phyloP scores from a whole-genome alignment of 37 sponge, comb jelly and placozoan species.

The Chondrosia reniformis region DNA sequence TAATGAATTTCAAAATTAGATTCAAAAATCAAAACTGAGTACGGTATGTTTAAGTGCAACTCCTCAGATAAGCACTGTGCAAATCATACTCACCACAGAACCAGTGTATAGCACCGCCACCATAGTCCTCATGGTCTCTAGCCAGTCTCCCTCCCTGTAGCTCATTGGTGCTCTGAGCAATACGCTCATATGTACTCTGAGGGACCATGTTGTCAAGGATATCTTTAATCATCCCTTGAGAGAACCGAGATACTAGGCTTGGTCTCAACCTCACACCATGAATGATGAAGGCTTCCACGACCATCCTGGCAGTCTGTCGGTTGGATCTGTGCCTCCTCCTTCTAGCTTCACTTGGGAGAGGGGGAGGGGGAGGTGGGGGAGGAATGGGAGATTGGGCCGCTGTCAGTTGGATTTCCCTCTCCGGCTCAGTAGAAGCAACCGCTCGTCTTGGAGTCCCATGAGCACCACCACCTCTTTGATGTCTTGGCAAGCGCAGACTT shows the following conservation, averaged over 20 bases:
- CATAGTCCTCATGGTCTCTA: constrained; percentile 32
- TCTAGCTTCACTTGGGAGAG: neutral
- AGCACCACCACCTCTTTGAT: too few species aligned
- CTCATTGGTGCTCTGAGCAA: constrained; percentile 22
- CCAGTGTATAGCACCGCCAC: constrained; percentile 70
- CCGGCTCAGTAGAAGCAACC: too few species aligned
- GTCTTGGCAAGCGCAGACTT: neutral
- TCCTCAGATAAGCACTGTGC: neutral
- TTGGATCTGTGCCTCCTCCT: neutral
- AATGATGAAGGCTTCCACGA: neutral
- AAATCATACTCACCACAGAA: constrained; percentile 44
- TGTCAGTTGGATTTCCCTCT: neutral
- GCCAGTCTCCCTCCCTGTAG: constrained; percentile 63
- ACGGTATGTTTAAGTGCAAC: neutral
- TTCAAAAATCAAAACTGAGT: neutral
- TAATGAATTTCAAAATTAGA: neutral
- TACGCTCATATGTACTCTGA: neutral
- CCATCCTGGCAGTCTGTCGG: neutral
- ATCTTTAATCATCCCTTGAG: constrained; percentile 5
- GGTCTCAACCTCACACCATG: neutral
- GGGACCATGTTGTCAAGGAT: constrained; percentile 26
- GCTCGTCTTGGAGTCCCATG: too few species aligned
- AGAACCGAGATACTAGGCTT: neutral
- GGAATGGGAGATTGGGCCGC: neutral
- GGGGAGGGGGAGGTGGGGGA: constrained; percentile 6